phyloP scores from a whole-genome alignment of 2,113 vertebrate species.

The Ammodramus savannarum region DNA sequence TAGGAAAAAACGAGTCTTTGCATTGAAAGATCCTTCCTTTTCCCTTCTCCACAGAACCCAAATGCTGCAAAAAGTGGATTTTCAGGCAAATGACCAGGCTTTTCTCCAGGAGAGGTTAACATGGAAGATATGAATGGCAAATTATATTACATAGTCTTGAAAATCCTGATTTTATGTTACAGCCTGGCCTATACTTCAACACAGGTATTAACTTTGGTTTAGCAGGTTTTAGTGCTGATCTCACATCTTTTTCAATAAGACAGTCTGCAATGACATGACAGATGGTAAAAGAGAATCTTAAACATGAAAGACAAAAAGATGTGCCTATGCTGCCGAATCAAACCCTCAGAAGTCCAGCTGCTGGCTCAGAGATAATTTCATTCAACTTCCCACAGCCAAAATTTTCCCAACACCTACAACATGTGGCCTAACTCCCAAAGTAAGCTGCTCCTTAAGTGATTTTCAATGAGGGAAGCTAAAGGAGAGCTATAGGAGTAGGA shows the following conservation, averaged over 20 bases:
- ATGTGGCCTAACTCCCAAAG: background rate
- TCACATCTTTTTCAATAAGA: background rate
- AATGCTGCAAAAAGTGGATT: background rate
- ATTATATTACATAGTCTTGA: background rate
- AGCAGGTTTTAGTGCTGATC: background rate
- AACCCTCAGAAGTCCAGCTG: background rate
- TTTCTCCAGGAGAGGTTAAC: background rate
- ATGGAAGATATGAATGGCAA: background rate
- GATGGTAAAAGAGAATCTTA: background rate
- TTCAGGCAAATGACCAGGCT: background rate
- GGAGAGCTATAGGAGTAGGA: background rate
- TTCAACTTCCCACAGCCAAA: background rate
- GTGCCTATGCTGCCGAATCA: background rate
- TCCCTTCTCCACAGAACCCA: background rate
- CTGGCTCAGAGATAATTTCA: background rate
- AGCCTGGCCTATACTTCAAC: background rate
- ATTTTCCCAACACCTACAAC: fast-evolving
- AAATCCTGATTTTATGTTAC: background rate
- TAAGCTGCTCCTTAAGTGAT: background rate
- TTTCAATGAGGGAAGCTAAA: background rate
- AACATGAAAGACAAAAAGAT: background rate
- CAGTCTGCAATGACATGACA: background rate
- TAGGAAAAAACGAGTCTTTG: background rate
- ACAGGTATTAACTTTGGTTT: background rate
- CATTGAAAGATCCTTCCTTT: background rate